Evolutionary conservation across 2,888 invertebrate genomes (phyloP).

Genomic region (Aleiodes testaceus): DNA sequence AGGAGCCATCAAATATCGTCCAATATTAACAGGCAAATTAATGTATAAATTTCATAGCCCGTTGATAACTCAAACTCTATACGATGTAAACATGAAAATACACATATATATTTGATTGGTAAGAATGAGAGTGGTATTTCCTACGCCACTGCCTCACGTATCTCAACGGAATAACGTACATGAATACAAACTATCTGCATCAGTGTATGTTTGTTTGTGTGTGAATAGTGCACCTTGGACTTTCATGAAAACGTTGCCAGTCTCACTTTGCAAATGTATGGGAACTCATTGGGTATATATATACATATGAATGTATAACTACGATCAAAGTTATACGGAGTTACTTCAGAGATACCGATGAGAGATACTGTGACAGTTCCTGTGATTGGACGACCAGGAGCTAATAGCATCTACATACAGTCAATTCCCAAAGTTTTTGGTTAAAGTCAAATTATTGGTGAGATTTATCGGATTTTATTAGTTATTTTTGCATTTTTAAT

Average conservation of each 20-base stretch:
- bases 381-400: conserved; percentile 9
- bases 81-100: conserved; percentile 10
- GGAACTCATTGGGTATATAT: no score
- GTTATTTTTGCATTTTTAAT: no score
- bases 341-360: conserved; percentile 6
- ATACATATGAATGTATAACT: conserved; percentile 2
- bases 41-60: conserved; percentile 6
- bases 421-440: neutral
- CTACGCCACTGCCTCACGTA: conserved; percentile 36
- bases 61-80: conserved; percentile 12
- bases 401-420: neutral
- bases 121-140: conserved; percentile 23
- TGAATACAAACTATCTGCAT: conserved; percentile 31
- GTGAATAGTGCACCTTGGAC: conserved; percentile 25
- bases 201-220: neutral
- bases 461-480: neutral
- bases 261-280: conserved; percentile 21
- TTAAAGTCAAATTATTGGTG: neutral
- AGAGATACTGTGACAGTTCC: conserved; percentile 1
- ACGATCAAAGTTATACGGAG: conserved; percentile 18
- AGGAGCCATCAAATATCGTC: conserved; percentile 7
- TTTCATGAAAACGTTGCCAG: conserved; percentile 17
- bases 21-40: neutral
- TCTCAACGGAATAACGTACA: conserved; percentile 15
- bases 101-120: conserved; percentile 15